phyloP scores from a whole-genome alignment of 2,888 invertebrate genomes.

The Trichopria drosophilae region DNA sequence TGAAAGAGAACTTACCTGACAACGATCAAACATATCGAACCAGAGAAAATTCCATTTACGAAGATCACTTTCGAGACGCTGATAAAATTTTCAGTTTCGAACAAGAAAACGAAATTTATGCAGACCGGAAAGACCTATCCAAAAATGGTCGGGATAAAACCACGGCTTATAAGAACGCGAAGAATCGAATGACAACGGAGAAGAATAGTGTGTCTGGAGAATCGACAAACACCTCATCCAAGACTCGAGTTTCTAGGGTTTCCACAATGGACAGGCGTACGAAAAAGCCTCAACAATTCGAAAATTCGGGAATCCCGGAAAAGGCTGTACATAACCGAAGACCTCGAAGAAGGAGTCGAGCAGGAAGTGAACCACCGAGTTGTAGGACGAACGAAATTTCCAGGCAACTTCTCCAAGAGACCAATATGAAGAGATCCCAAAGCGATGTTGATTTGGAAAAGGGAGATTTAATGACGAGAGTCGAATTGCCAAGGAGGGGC shows the following conservation, averaged over 20 bases:
- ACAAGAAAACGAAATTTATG: slow-evolving; percentile 39
- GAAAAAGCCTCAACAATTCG: slow-evolving; percentile 32
- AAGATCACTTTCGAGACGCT: slow-evolving; percentile 48
- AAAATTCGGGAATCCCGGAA: slow-evolving; percentile 11
- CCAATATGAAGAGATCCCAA: slow-evolving; percentile 59
- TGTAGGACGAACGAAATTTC: slow-evolving; percentile 43
- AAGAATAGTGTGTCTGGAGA: too few species aligned
- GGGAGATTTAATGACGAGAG: slow-evolving; percentile 82
- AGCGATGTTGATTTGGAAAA: slow-evolving; percentile 63
- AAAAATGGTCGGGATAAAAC: slow-evolving; percentile 5
- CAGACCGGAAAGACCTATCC: slow-evolving; percentile 12
- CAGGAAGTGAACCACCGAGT: slow-evolving; percentile 54
- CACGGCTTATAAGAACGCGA: slow-evolving; percentile 1
- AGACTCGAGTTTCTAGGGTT: slow-evolving; percentile 39
- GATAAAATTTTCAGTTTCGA: slow-evolving; percentile 51
- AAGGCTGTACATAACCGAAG: slow-evolving; percentile 3
- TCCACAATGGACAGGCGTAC: slow-evolving; percentile 48
- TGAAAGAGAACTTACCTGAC: too few species aligned
- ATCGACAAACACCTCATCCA: slow-evolving; percentile 25
- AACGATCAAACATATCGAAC: too few species aligned
- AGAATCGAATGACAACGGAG: slow-evolving; percentile 21
- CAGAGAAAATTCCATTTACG: too few species aligned
- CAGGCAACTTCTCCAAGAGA: slow-evolving; percentile 29
- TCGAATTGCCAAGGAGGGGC: slow-evolving; percentile 82
- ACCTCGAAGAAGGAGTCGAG: slow-evolving; percentile 44